Conservation (phyloP, 2,797 vertebrate genomes). For the Crax fasciolata region DNA sequence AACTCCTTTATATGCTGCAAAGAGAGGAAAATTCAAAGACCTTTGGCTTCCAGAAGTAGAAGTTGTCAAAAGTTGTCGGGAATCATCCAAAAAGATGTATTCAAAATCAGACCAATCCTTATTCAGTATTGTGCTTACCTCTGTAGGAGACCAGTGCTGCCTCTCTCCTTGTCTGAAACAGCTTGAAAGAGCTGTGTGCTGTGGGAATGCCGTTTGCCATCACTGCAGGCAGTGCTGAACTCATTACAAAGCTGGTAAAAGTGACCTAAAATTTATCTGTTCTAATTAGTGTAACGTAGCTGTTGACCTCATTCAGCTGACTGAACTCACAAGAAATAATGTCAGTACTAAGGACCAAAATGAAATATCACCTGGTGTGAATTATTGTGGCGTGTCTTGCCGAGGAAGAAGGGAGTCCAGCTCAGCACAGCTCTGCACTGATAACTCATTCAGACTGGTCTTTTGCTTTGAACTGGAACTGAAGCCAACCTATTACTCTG, state of each 20-base stretch:
- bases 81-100: background rate
- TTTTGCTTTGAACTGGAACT: background rate
- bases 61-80: background rate
- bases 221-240: background rate
- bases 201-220: background rate
- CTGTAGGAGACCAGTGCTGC: background rate
- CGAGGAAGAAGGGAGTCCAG: background rate
- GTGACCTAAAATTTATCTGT: background rate
- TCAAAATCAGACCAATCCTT: background rate
- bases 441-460: background rate
- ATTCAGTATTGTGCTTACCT: background rate
- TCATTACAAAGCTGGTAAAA: conserved; percentile 29
- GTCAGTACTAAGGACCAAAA: background rate
- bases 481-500: background rate
- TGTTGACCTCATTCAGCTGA: background rate
- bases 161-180: background rate
- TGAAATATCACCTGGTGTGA: background rate
- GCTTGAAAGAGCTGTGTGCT: background rate
- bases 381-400: background rate
- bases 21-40: background rate
- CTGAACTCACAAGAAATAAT: background rate
- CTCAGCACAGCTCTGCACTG: background rate
- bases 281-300: background rate
- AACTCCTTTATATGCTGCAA: background rate
- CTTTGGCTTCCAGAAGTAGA: background rate